Conservation (phyloP, 2,888 invertebrate species). For the Philhelius pedissequus region DNA sequence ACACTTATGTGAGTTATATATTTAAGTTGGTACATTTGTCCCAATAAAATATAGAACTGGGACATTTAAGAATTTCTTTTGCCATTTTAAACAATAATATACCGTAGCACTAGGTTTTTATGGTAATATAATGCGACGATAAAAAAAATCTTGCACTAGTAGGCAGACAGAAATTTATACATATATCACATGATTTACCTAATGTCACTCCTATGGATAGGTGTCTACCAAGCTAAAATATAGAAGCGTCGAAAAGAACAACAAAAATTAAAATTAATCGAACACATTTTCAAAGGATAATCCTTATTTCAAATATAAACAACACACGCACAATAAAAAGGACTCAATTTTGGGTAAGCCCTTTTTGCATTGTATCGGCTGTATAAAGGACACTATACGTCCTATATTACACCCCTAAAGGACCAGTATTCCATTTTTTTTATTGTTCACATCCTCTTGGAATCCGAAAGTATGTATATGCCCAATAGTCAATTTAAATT, state of each 20-base stretch:
- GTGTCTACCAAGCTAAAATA: too few relatives aligned
- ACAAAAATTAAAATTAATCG: slow-evolving; percentile 38
- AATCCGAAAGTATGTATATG: not conserved
- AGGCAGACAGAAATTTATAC: too few relatives aligned
- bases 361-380: slow-evolving; percentile 26
- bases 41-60: too few relatives aligned
- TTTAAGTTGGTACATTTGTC: too few relatives aligned
- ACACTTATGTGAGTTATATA: too few relatives aligned
- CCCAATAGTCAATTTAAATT: slow-evolving; percentile 62
- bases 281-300: slow-evolving; percentile 35
- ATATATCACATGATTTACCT: too few relatives aligned
- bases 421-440: not conserved
- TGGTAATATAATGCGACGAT: too few relatives aligned
- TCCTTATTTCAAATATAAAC: slow-evolving; percentile 49
- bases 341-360: not conserved
- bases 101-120: too few relatives aligned
- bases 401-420: slow-evolving; percentile 4
- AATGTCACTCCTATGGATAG: too few relatives aligned
- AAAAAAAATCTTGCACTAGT: too few relatives aligned
- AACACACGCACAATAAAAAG: slow-evolving; percentile 31
- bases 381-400: not conserved
- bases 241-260: slow-evolving; percentile 28
- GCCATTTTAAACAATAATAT: too few relatives aligned
- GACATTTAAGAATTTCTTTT: too few relatives aligned
- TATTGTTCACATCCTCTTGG: not conserved